These are phyloP conservation scores for Salticus scenicus DNA, from an alignment of 2,888 invertebrate genomes.

Conservation along the genomic window DNA sequence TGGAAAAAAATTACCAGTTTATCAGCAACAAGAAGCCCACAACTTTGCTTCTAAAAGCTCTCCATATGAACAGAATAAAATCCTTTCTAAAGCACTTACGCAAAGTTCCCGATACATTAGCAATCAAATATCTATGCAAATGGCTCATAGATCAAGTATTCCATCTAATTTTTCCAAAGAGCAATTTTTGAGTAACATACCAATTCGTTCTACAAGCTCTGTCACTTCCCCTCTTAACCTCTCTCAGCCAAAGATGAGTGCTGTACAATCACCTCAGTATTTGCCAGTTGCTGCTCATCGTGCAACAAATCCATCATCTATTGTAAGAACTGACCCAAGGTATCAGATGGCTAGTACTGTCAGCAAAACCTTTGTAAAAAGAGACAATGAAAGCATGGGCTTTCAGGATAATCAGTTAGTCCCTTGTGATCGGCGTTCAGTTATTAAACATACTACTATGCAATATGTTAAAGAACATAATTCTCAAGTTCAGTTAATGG, in stretches of 20 bases:
- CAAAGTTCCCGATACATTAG: neutral
- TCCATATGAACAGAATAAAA: neutral
- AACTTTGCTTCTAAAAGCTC: neutral
- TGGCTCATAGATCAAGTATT: neutral
- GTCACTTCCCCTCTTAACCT: neutral
- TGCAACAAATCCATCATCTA: neutral
- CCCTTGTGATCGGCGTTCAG: conserved; percentile 38
- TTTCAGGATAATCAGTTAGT: neutral
- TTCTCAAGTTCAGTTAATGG: neutral
- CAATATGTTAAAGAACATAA: conserved; percentile 12
- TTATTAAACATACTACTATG: conserved; percentile 56
- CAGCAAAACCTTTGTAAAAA: neutral
- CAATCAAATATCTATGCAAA: neutral
- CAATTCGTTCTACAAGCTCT: neutral
- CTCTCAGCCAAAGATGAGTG: neutral
- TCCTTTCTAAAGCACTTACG: neutral
- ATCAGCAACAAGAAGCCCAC: neutral
- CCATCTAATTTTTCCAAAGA: neutral
- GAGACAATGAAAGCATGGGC: neutral
- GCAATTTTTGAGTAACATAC: neutral
- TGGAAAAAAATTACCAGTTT: neutral
- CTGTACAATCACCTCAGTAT: neutral
- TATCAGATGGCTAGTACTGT: neutral
- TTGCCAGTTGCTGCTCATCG: neutral
- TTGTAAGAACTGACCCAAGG: neutral